Evolutionary conservation across 2,113 vertebrate species (phyloP).

Genomic region (Seriola rivoliana): DNA sequence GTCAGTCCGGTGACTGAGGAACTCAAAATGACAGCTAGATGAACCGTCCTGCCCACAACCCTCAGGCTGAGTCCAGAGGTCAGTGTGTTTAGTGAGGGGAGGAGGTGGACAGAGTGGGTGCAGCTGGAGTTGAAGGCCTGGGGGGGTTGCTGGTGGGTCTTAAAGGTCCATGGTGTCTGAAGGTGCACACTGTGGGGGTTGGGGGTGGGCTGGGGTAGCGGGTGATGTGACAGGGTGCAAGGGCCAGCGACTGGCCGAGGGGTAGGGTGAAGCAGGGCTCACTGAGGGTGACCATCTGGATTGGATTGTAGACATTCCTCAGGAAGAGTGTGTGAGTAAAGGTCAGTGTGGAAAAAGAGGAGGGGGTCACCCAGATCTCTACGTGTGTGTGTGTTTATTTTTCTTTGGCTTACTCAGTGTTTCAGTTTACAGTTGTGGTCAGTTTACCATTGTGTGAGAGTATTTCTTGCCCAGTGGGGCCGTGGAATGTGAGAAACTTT

Average conservation of each 20-base stretch:
- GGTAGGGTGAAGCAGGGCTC: constrained; percentile 38
- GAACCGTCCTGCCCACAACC: constrained; percentile 41
- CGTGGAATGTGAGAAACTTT: constrained; percentile 56
- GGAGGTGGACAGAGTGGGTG: constrained; percentile 49
- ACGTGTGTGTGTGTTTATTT: constrained; percentile 70
- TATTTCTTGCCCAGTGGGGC: constrained; percentile 44
- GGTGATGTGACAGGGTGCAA: constrained; percentile 49
- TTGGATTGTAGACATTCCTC: constrained; percentile 86
- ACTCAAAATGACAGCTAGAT: constrained; percentile 47
- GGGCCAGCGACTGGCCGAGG: constrained; percentile 49
- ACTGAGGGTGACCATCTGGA: constrained; percentile 83
- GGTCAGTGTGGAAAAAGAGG: constrained; percentile 75
- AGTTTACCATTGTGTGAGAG: constrained; percentile 61
- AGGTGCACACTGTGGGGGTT: constrained; percentile 56
- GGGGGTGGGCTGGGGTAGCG: background rate
- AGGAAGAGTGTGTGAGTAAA: constrained; percentile 81
- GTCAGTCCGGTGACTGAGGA: constrained; percentile 33
- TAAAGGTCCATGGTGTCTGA: constrained; percentile 62
- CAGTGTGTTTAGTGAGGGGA: constrained; percentile 62
- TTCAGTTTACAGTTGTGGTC: constrained; percentile 63
- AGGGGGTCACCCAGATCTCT: constrained; percentile 54
- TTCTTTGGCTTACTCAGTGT: constrained; percentile 59
- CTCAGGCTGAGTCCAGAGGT: constrained; percentile 72
- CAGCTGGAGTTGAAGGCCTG: constrained; percentile 66
- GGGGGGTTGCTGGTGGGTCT: constrained; percentile 41